Base-by-base conservation (phyloP, 2,888 invertebrate genomes). In the Catocala nupta region DNA sequence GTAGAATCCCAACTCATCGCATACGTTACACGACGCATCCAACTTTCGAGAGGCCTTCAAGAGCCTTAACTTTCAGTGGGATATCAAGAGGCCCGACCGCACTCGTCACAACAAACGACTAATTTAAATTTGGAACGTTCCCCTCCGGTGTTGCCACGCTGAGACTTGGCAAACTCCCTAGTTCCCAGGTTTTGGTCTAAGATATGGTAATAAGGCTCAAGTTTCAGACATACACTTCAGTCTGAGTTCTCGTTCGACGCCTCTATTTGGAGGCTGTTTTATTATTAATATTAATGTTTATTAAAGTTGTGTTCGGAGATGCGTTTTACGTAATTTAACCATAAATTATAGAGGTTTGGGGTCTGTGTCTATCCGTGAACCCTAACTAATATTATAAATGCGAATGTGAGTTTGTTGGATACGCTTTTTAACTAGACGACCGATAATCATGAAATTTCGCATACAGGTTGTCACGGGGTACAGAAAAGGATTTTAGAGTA, bases 121-220 rank as follows among this genome's bases (percentile, higher is more conserved):
- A 76, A 76, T 78, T 76, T 72, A 75, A 76, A 78, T 72, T 65
- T 66, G 64, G 70, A 78, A 68, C 65, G 68, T 47, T 13, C 54
- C 52, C 59, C 70, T 59, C 63, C 53, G 60, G 61, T 63, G 63
- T 63, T 62, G 62, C 58, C 65, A 50, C 44, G 11, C 42, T 55
- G 59, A 63, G 59, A 54, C 61, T 72, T 65, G 57, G 59, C 67
- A 68, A 68, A 64, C 70, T 68, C 65, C 12, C 66, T 70, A 73
- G 67, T 70, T 73, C 73, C 65, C 68, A 69, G 74, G 72, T 75
- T 69, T 78, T 12, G 72, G 75, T 78, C 72, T 69, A 59, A 78
- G 75, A 78, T 80, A 81, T 81, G 82, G 66, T 75, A 81, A 81
- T 81, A 71, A 72, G 68, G 56, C 59, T 68, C 63, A 44, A 47